Evolutionary conservation across 2,888 invertebrate genomes (phyloP).

Genomic region (Diarsia mendica): DNA sequence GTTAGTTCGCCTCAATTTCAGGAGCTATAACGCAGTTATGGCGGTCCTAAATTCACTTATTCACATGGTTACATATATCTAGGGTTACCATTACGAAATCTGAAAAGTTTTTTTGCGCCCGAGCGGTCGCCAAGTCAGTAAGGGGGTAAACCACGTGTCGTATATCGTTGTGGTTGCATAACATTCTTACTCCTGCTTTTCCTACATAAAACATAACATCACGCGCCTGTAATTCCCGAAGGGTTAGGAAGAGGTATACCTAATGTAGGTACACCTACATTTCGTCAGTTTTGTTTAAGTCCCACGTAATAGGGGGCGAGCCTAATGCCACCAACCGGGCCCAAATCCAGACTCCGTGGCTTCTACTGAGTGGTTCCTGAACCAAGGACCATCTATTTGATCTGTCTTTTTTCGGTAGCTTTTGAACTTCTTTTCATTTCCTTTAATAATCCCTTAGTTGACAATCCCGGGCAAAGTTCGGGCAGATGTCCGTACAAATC

Average conservation of each 20-base stretch:
- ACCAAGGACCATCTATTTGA: no score
- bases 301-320: no score
- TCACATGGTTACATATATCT: constrained; percentile 2
- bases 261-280: no score
- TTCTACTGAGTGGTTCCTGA: no score
- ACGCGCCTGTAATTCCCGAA: no score
- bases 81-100: background rate
- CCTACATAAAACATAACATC: background rate
- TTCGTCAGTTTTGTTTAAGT: no score
- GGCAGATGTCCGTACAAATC: background rate
- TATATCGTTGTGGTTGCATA: background rate
- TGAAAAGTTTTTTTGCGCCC: background rate
- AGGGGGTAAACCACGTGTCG: background rate
- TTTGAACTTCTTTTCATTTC: background rate
- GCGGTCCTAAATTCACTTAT: constrained; percentile 42
- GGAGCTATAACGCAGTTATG: constrained; percentile 27
- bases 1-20: constrained; percentile 40
- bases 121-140: background rate
- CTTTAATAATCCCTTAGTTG: background rate
- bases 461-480: background rate
- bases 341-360: no score
- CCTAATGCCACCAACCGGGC: no score
- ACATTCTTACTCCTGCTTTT: background rate
- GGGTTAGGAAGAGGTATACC: no score
- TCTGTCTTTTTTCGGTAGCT: no score